Evolutionary conservation across 2,113 vertebrate species (phyloP), one percentile per base, ranked within the genome.

Genomic region (Clupea harengus): DNA sequence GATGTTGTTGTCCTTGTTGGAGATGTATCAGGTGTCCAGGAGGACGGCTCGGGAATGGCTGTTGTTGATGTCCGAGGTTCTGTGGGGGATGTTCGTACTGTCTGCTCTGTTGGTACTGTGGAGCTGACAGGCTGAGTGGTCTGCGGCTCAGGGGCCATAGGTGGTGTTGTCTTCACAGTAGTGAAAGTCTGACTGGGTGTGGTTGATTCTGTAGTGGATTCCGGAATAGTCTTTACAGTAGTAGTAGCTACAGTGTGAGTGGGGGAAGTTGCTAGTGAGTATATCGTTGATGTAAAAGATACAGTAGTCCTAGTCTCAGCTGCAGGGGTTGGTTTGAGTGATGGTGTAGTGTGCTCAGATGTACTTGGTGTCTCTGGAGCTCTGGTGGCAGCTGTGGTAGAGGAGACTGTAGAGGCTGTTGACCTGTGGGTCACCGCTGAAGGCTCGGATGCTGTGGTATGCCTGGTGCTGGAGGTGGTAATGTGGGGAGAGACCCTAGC

Each of bases 121-220:
- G 81, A 8, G 85, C 80, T 20, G 67, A 83, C 28, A 46, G 82
- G 28, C 46, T 83, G 10, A 47, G 82, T 89, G 15, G 82, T 89
- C 83, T 90, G 91, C 78, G 86, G 39, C 39, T 2, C 39, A 39
- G 39, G 84, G 28, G 67, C 52, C 18, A 28, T 72, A 39, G 86
- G 44, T 4, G 54, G 39, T 32, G 91, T 92, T 87, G 91, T 91
- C 88, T 84, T 91, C 49, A 86, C 88, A 57, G 94, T 92, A 45
- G 64, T 88, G n/a, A 89, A 86, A 64, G 82, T 57, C 60, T 86
- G 82, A 28, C 85, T 83, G 82, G 87, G 32, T 86, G 89, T 89
- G 13, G 87, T 86, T 17, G 83, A 85, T 81, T 92, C 86, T 44
- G 89, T 91, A 6, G 87, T 89, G 83, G 82, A 88, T 25, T 82